Evolutionary conservation across 2,113 vertebrate genomes (phyloP), one percentile per base, ranked within the genome.

Genomic region (Saguinus midas): DNA sequence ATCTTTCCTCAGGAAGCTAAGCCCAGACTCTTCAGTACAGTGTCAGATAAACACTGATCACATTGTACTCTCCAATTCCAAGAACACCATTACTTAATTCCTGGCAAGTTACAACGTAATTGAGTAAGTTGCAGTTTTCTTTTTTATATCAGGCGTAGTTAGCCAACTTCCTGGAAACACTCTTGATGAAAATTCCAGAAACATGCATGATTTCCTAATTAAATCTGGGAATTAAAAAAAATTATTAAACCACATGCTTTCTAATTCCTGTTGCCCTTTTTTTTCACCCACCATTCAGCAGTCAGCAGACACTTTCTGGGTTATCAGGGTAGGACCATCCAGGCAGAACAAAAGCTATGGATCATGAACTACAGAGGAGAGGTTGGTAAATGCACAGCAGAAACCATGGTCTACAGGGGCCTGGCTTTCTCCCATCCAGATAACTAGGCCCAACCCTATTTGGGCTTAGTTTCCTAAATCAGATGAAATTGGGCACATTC

Each of bases 11-110:
- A 57, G 72, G 61, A 87, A 96, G 50, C 50, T 52, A 37, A 61
- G 20, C 58, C 55, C 55, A 94, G 78, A 81, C 20, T 23, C 64
- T 23, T 83, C 55, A n/a, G 37, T 12, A 82, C 21, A 7, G 20
- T 23, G 35, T 43, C 55, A 94, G 55, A 64, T 72, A 64, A 87
- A 95, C 78, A 85, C 43, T 66, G 50, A 17, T 66, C 58, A 45
- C 27, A 58, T 3, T 12, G 0, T 68, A 18, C 78, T 48, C 66
- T 50, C 45, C 27, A 93, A 3, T 96, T 96, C 95, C 73, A 95
- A 85, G 96, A 97, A 97, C 43, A 85, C 27, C 50, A 40, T 64
- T 57, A 88, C 96, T 79, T 85, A 76, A 96, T 94, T 93, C 78
- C 87, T 91, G 92, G 95, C 95, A 96, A 94, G 55, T 21, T 64